These are phyloP conservation scores for Sakesphorus luctuosus DNA, from an alignment of 2,113 vertebrate genomes.

Conservation along the genomic window DNA sequence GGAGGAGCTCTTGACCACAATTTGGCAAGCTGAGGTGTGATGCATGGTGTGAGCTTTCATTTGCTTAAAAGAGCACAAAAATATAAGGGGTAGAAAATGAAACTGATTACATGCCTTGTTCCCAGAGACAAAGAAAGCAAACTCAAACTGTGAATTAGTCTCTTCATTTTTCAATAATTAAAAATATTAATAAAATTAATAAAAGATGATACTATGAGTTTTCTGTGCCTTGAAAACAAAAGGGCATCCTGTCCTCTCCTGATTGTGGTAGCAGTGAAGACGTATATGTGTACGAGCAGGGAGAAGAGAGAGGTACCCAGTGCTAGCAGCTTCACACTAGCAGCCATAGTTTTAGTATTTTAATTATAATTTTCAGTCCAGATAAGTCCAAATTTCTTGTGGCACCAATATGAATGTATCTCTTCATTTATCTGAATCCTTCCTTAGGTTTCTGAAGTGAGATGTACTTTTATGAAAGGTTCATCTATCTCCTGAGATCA, in stretches of 20 bases:
- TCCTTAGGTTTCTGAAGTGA: not conserved
- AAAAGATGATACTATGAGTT: not conserved
- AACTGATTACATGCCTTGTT: not conserved
- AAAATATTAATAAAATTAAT: not conserved
- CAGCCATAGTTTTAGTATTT: not conserved
- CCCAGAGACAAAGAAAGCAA: not conserved
- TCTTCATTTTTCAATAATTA: not conserved
- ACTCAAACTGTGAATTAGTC: not conserved
- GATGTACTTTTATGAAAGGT: not conserved
- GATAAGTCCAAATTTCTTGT: not conserved
- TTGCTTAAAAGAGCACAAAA: not conserved
- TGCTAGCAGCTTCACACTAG: not conserved
- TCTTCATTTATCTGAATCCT: not conserved
- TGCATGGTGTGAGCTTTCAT: not conserved
- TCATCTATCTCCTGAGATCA: not conserved
- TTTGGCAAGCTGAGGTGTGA: not conserved
- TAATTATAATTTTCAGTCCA: not conserved
- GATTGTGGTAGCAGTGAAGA: not conserved
- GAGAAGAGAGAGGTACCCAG: not conserved
- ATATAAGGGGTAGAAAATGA: not conserved
- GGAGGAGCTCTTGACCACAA: not conserved
- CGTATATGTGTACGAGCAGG: not conserved
- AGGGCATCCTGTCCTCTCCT: not conserved
- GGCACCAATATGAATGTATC: not conserved
- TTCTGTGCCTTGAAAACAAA: not conserved